Base-by-base conservation (phyloP, 1,140 invertebrate species). In the Choristoneura fumiferana region DNA sequence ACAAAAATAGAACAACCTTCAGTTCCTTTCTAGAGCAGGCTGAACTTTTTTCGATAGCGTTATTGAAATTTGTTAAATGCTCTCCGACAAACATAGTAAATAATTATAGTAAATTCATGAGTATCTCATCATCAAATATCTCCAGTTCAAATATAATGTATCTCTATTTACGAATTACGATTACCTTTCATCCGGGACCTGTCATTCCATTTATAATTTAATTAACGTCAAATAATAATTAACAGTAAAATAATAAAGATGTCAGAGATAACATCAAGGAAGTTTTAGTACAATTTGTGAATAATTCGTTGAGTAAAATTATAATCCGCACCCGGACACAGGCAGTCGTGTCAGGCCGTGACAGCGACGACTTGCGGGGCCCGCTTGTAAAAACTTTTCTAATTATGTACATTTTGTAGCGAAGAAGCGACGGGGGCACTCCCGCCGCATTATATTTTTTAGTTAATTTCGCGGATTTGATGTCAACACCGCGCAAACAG, bases 351-450 rank as follows among this genome's bases (percentile, higher is more conserved):
- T 84, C 83, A 81, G 81, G 66, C 79, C 60, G 81, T 76, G 84
- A 85, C 85, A 88, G 70, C 81, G 73, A 63, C 70, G 76, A 76
- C 76, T 78, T 78, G 73, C 73, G 62, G 64, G 69, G 65, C 61
- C 57, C 60, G 76, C 79, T 83, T 82, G 78, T 85, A 87, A 85
- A 88, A 88, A 88, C 85, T 88, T 88, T 87, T 77, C 77, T 88
- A 88, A 88, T 87, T 88, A 87, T 87, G 77, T 84, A 83, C 77
- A 88, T 87, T 88, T 87, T 80, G 85, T 80, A 81, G 81, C 72
- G 78, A 85, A 88, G 81, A 84, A 78, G 67, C 55, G 39, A 17
- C 17, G 36, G 33, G 70, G 68, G 59, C 75, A 76, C 74, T 78
- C 73, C 59, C 55, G 69, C 65, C 69, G 64, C 69, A 72, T 84